A percentile compares a stretch with the other conserved stretches of the same genome.
phyloP scores from a whole-genome alignment of 2,797 vertebrate species.

The Liasis olivaceus region DNA sequence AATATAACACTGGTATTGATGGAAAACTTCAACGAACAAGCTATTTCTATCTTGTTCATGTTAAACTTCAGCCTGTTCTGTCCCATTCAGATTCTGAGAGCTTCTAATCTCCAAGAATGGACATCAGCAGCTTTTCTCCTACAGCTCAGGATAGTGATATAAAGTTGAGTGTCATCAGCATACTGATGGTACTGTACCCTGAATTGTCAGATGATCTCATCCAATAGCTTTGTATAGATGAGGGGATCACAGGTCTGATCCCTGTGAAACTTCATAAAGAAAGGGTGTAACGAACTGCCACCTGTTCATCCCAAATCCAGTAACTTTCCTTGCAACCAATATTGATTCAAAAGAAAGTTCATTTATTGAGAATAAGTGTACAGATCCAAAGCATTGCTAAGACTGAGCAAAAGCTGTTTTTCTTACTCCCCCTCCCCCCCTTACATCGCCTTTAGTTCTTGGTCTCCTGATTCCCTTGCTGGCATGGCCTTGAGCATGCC shows the following conservation, averaged over 20 bases:
- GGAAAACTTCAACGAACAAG: neutral
- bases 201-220: neutral
- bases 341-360: too few species aligned
- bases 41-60: neutral
- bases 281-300: too few species aligned
- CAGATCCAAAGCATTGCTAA: too few species aligned
- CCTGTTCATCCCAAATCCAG: too few species aligned
- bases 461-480: too few species aligned
- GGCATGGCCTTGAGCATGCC: too few species aligned
- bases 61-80: neutral
- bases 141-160: neutral
- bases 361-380: too few species aligned
- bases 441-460: too few species aligned
- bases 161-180: neutral
- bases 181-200: neutral
- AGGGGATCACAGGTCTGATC: neutral
- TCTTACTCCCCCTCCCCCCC: too few species aligned
- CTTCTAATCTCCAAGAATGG: neutral
- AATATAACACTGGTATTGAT: neutral
- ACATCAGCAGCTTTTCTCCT: neutral
- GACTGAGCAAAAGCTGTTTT: too few species aligned
- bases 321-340: too few species aligned
- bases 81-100: neutral
- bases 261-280: neutral
- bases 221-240: neutral